A percentile compares a stretch with the other conserved stretches of the same genome.
These are phyloP conservation scores for Phylloscopus whistleri DNA, from an alignment of 2,113 vertebrate genomes.

Conservation along the genomic window DNA sequence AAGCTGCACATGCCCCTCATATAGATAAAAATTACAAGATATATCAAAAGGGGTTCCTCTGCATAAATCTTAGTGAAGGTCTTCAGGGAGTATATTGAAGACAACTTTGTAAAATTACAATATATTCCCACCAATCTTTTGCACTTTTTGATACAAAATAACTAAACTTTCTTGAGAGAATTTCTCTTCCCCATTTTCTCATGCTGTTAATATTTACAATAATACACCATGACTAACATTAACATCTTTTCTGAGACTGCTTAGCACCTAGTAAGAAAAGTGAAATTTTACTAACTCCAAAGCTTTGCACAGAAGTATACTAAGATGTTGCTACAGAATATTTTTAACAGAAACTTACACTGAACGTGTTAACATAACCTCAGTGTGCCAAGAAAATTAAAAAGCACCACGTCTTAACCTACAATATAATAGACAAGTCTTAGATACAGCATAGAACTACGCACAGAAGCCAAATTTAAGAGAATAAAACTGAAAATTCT, in stretches of 20 bases:
- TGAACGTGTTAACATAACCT: neutral
- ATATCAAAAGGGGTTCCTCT: neutral
- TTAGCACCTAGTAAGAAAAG: neutral
- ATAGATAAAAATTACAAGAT: neutral
- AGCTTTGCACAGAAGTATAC: neutral
- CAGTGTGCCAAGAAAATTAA: neutral
- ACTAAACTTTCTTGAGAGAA: neutral
- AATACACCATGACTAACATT: neutral
- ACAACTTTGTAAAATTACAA: neutral
- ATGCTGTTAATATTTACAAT: neutral
- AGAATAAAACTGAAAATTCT: neutral
- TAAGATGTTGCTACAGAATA: neutral
- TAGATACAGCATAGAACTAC: neutral
- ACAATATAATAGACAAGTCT: neutral
- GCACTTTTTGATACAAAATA: neutral
- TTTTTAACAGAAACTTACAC: neutral
- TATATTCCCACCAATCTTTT: accelerated
- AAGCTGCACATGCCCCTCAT: neutral
- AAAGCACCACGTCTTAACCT: neutral
- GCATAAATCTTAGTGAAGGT: neutral
- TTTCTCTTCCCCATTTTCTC: neutral
- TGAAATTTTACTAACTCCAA: neutral
- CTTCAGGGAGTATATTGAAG: neutral
- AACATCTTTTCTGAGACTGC: neutral
- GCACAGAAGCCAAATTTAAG: neutral